Evolutionary conservation across 1,140 invertebrate genomes (phyloP).

Genomic region (Globodera ellingtonae): DNA sequence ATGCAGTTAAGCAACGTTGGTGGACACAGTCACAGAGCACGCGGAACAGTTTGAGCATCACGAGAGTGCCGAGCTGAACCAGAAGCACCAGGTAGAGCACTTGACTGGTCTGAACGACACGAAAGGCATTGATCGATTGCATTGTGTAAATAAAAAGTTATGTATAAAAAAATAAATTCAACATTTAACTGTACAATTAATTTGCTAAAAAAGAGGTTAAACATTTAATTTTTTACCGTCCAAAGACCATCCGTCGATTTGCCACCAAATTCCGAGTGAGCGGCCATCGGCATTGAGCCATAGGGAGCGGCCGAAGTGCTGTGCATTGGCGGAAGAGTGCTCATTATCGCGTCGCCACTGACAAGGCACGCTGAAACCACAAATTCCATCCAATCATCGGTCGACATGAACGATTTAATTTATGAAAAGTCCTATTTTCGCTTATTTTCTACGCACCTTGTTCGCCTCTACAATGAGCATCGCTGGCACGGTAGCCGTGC

Average conservation of each 20-base stretch:
- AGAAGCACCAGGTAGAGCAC: slow-evolving; percentile 13
- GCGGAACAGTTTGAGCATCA: slow-evolving; percentile 12
- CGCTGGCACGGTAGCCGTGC: slow-evolving; percentile 2
- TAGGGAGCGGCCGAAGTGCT: slow-evolving; percentile 5
- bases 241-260: slow-evolving; percentile 12
- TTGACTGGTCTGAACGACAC: slow-evolving; percentile 16
- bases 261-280: not conserved
- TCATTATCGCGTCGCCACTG: not conserved
- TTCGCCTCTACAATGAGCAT: slow-evolving; percentile 8
- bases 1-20: not conserved
- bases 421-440: not conserved
- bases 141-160: too few relatives aligned
- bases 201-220: too few relatives aligned
- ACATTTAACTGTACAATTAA: too few relatives aligned
- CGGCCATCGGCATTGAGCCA: not conserved
- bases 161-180: too few relatives aligned
- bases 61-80: slow-evolving; percentile 19
- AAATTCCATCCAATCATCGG: not conserved
- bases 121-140: not conserved
- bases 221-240: slow-evolving; percentile 11
- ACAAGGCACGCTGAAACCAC: slow-evolving; percentile 13
- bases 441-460: not conserved
- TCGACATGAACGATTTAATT: too few relatives aligned
- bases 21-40: not conserved
- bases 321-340: slow-evolving; percentile 12